phyloP scores from a whole-genome alignment of 2,113 vertebrate genomes.

The Coreoperca whiteheadi region DNA sequence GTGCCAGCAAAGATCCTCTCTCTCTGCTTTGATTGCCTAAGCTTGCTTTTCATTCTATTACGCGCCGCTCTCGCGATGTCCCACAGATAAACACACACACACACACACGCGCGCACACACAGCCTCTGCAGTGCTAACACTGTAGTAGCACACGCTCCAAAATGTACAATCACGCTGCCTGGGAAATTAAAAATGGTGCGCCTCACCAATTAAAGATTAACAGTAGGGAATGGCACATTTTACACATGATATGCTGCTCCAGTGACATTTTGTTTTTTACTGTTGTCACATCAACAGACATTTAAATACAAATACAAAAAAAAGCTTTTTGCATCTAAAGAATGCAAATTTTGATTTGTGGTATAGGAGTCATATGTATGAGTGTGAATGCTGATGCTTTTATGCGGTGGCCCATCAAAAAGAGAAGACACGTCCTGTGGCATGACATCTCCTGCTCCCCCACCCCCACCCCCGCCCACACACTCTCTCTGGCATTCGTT shows the following conservation, averaged over 20 bases:
- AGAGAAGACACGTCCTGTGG: background rate
- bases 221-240: background rate
- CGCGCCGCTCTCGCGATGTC: constrained; percentile 27
- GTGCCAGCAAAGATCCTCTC: constrained; percentile 60
- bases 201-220: constrained; percentile 12
- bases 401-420: constrained; percentile 19
- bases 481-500: constrained; percentile 9
- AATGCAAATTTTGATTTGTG: background rate
- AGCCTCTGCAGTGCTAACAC: background rate
- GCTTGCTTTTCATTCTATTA: constrained; percentile 58
- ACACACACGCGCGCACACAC: background rate
- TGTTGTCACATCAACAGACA: background rate
- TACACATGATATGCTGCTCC: background rate
- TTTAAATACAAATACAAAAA: background rate
- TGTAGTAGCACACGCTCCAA: background rate
- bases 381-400: background rate
- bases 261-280: background rate
- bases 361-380: background rate
- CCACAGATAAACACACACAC: constrained; percentile 38
- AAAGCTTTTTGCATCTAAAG: background rate
- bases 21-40: constrained; percentile 58
- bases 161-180: background rate
- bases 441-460: constrained; percentile 15
- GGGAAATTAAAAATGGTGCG: background rate
- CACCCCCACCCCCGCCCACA: constrained; percentile 4